Conservation (phyloP, 2,113 vertebrate species). For the Narcine bancroftii region DNA sequence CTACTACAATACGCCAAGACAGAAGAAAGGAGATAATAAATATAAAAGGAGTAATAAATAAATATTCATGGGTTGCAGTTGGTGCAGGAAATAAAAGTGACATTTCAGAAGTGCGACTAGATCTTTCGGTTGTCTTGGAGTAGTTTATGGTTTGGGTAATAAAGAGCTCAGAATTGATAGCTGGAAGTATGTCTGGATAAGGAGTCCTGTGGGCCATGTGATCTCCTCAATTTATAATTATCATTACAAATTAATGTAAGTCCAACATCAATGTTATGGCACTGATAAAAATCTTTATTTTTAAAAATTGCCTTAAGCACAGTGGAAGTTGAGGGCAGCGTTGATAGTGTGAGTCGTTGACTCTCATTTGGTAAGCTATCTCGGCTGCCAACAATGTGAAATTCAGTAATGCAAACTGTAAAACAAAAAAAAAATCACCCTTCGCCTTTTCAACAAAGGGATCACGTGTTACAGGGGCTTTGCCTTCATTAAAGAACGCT, state of each 20-base stretch:
- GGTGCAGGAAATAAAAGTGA: too few relatives aligned
- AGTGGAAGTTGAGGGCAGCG: background rate
- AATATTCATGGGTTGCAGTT: too few relatives aligned
- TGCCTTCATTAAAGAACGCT: background rate
- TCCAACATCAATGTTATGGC: background rate
- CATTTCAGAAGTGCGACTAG: too few relatives aligned
- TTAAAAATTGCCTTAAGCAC: background rate
- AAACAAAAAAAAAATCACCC: too few relatives aligned
- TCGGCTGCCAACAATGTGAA: background rate
- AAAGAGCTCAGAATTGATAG: background rate
- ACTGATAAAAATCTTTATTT: background rate
- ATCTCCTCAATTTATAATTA: background rate
- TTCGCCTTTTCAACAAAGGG: background rate
- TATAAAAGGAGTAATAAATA: too few relatives aligned
- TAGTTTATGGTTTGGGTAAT: too few relatives aligned
- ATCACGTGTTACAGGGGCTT: background rate
- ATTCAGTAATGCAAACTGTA: background rate
- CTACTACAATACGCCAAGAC: too few relatives aligned
- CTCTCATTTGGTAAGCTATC: background rate
- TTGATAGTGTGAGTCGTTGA: too few relatives aligned
- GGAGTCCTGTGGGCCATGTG: background rate
- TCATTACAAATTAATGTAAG: background rate
- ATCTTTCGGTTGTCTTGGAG: too few relatives aligned
- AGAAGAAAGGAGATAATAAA: too few relatives aligned
- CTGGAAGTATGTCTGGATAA: background rate